Percentiles rank a stretch among this genome's conserved stretches.
Conservation (phyloP, 2,888 invertebrate genomes). For the Drosophila colorata region DNA sequence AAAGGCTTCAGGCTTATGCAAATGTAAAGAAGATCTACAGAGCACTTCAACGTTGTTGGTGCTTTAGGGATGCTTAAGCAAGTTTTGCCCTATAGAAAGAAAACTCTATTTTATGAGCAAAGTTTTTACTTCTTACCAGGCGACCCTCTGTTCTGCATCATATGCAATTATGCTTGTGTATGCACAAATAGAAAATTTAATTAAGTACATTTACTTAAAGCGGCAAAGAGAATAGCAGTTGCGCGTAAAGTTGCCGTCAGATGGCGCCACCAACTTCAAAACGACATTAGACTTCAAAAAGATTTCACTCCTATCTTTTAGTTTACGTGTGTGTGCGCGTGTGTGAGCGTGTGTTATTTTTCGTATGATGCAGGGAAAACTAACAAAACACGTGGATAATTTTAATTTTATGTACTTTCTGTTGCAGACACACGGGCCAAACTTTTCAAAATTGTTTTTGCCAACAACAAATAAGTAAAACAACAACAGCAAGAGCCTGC, state of each 20-base stretch:
- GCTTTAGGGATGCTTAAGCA: too few relatives aligned
- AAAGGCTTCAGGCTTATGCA: too few relatives aligned
- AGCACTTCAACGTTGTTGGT: too few relatives aligned
- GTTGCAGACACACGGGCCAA: slow-evolving; percentile 63
- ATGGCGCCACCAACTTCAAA: slow-evolving; percentile 33
- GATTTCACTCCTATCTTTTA: slow-evolving; percentile 33
- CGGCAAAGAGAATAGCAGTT: slow-evolving; percentile 36
- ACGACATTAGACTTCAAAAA: slow-evolving; percentile 26
- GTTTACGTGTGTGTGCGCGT: slow-evolving; percentile 10
- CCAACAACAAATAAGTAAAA: slow-evolving; percentile 24
- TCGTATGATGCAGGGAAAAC: slow-evolving; percentile 44
- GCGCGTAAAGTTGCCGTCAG: slow-evolving; percentile 26
- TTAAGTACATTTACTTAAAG: slow-evolving; percentile 64
- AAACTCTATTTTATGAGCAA: too few relatives aligned
- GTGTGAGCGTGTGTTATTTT: slow-evolving; percentile 10
- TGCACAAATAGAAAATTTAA: slow-evolving; percentile 47
- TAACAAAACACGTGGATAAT: slow-evolving; percentile 72
- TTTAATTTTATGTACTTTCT: slow-evolving; percentile 73
- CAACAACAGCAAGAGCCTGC: slow-evolving; percentile 40
- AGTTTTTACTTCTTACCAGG: too few relatives aligned
- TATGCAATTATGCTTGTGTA: background rate
- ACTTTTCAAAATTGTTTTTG: slow-evolving; percentile 74
- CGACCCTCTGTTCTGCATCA: too few relatives aligned
- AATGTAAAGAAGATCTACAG: too few relatives aligned
- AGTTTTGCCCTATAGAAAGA: too few relatives aligned